phyloP scores from a whole-genome alignment of 2,113 vertebrate species.

The Salvelinus alpinus region DNA sequence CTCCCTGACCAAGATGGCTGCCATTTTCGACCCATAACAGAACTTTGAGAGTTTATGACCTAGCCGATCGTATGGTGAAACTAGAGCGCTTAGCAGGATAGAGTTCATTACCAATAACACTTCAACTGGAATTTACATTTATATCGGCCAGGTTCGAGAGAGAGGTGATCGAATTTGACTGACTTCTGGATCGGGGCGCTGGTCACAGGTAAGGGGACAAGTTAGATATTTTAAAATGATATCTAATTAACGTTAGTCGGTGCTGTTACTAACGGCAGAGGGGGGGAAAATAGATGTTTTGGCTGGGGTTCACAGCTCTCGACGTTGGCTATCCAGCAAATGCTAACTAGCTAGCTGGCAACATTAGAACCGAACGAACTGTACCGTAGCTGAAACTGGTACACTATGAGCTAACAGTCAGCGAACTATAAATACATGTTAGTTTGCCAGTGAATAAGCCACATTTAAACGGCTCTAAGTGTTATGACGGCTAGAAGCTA shows the following conservation, averaged over 20 bases:
- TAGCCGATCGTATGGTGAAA: constrained; percentile 13
- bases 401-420: no score
- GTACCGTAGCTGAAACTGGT: background rate
- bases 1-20: no score
- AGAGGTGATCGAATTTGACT: constrained; percentile 5
- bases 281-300: no score
- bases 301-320: background rate
- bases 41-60: no score
- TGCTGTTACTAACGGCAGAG: background rate
- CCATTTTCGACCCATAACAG: no score
- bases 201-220: background rate
- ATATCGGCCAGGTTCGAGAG: constrained; percentile 1
- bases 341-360: background rate
- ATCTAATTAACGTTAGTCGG: background rate
- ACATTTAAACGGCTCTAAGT: no score
- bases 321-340: background rate
- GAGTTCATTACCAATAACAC: background rate
- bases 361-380: background rate
- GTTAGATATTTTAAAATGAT: no score
- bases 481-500: no score
- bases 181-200: background rate
- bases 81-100: background rate
- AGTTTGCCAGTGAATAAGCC: no score
- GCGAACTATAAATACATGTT: no score
- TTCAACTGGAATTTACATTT: constrained; percentile 12